Evolutionary conservation across 2,888 invertebrate genomes (phyloP), one percentile per base, ranked within the genome.

Genomic region (Hypsopygia costalis): DNA sequence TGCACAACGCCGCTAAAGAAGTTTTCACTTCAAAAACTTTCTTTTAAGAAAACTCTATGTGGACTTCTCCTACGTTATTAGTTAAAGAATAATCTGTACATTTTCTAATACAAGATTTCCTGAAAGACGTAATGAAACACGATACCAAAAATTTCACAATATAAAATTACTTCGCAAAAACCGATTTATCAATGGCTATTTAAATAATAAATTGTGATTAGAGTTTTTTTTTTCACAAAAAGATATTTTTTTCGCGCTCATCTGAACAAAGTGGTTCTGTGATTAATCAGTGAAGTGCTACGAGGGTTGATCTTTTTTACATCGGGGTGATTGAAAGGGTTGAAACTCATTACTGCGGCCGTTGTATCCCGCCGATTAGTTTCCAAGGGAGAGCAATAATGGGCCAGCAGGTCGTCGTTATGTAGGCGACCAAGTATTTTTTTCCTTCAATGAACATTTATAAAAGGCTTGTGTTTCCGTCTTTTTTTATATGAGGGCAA

Each of bases 271-370:
- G 66, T 63, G 69, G 68, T 70, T 59, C 69, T 58, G 70, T 74
- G 75, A 83, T 85, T 82, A 85, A 82, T 83, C 78, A 78, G 76
- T 54, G 62, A 62, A 75, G 75, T 75, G 64, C 67, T 62, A 4
- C 58, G 71, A 72, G 80, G 82, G 81, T 74, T 74, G 75, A 74
- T 76, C 76, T 80, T 81, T 83, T 81, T 80, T 73, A 68, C 64
- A 70, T 68, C 64, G 62, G 49, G 64, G 63, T 69, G 78, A 75
- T 77, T 75, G 79, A 76, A 78, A 77, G 77, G 79, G 74, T 65
- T 75, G 64, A 74, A 71, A 72, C 73, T 80, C 77, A 81, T 83
- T 82, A 80, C 73, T 69, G 46, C 46, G 27, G 46, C 39, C 36
- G 44, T 56, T 54, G 47, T 62, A 66, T 62, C 68, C 62, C 55